Conservation (phyloP, 2,888 invertebrate genomes). For the Catocala nupta region DNA sequence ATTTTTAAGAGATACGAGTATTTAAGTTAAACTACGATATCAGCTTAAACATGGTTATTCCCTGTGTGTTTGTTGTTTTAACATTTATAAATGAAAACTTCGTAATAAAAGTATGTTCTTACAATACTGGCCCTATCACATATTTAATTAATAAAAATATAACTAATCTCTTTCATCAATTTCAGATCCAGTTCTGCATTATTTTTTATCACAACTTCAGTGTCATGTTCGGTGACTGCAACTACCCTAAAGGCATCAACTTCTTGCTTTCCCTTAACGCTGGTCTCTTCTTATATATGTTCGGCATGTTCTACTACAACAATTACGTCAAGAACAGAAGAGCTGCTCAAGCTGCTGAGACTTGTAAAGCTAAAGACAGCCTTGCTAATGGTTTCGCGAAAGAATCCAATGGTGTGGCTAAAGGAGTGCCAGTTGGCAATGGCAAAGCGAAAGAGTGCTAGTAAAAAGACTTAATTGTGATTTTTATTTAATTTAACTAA, state of each 20-base stretch:
- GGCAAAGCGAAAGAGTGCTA: constrained; percentile 73
- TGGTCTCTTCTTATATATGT: constrained; percentile 91
- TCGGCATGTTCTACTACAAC: constrained; percentile 91
- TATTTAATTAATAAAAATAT: too few species aligned
- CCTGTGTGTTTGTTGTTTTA: too few species aligned
- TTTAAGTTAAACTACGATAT: too few species aligned
- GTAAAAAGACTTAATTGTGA: constrained; percentile 51
- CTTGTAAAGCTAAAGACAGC: constrained; percentile 5
- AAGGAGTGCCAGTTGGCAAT: constrained; percentile 44
- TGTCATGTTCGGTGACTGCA: constrained; percentile 90
- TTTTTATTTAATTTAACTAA: constrained; percentile 22
- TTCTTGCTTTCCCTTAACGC: constrained; percentile 90
- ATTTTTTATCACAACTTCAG: constrained; percentile 91
- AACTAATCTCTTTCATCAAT: background rate
- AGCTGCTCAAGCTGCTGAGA: constrained; percentile 14
- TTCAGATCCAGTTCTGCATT: constrained; percentile 89
- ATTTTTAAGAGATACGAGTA: too few species aligned
- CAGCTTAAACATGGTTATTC: too few species aligned
- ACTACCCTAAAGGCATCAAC: constrained; percentile 90
- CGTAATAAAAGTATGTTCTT: too few species aligned
- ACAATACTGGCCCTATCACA: too few species aligned
- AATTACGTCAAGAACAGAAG: constrained; percentile 85
- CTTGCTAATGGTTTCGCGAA: background rate
- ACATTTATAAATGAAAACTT: too few species aligned
- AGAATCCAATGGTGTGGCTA: constrained; percentile 26